phyloP scores from a whole-genome alignment of 2,888 invertebrate species.

The Deroplatys truncata region DNA sequence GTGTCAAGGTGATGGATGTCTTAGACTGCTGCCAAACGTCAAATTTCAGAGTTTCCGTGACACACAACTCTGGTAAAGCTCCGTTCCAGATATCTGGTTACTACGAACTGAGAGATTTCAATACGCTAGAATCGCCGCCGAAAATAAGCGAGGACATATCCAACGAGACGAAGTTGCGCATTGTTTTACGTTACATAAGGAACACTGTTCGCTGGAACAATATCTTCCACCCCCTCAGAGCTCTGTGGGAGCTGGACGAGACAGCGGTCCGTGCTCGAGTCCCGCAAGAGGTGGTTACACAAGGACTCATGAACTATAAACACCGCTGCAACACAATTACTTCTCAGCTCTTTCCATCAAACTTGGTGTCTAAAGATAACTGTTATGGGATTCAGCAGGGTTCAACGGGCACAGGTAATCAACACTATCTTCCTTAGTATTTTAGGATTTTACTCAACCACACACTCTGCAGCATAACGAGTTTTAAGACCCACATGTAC shows the following conservation, averaged over 20 bases:
- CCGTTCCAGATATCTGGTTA: not conserved
- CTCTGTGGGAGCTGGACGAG: not conserved
- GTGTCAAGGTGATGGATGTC: not conserved
- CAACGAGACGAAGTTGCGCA: not conserved
- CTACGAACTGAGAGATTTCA: not conserved
- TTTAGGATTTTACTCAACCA: too few species aligned
- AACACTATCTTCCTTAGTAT: too few species aligned
- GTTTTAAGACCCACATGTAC: too few species aligned
- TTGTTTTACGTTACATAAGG: not conserved
- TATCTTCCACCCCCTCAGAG: not conserved
- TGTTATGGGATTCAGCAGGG: not conserved
- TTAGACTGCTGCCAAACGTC: not conserved
- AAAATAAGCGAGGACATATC: not conserved
- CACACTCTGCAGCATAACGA: too few species aligned
- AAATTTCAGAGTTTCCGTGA: not conserved
- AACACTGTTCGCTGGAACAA: not conserved
- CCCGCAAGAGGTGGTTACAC: not conserved
- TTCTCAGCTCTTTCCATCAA: not conserved
- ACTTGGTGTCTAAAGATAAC: not conserved
- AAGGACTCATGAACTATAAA: not conserved
- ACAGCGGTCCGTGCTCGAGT: too few species aligned
- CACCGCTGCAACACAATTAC: not conserved
- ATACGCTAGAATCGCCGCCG: not conserved
- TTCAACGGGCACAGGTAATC: not conserved
- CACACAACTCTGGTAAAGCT: not conserved